These are phyloP conservation scores for Ecliptopera silaceata DNA, from an alignment of 2,888 invertebrate genomes.

Conservation along the genomic window DNA sequence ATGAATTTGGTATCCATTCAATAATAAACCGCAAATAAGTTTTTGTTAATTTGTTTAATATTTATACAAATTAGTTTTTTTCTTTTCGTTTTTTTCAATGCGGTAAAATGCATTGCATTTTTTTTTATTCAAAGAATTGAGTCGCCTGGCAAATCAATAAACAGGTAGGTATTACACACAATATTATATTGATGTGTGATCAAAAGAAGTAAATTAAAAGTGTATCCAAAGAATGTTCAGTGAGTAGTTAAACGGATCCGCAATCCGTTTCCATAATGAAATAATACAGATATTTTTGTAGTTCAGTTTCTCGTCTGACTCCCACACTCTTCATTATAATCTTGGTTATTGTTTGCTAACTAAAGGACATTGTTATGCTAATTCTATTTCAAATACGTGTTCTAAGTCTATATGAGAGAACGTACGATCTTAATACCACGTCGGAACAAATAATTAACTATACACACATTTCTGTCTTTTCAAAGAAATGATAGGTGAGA, in stretches of 20 bases:
- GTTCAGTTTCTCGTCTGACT: conserved; percentile 35
- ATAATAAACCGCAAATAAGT: no score
- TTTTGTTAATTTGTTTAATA: no score
- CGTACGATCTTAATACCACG: not conserved
- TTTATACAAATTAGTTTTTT: no score
- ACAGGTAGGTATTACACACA: no score
- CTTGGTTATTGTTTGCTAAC: conserved; percentile 48
- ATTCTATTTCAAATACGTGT: conserved; percentile 28
- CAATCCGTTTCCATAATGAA: not conserved
- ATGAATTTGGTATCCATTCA: not conserved
- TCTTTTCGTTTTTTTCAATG: no score
- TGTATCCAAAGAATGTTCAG: no score
- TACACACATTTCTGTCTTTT: not conserved
- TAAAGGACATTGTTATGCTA: conserved; percentile 36
- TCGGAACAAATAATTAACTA: not conserved
- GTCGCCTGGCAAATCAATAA: no score
- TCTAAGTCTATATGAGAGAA: not conserved
- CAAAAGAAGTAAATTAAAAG: no score
- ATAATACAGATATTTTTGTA: conserved; percentile 39
- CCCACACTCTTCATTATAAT: conserved; percentile 33
- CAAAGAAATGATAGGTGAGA: not conserved
- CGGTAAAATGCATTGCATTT: no score
- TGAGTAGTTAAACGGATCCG: not conserved
- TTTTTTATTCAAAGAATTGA: no score
- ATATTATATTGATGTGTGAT: no score